Conservation (phyloP, 2,888 invertebrate genomes). For the Biston betularia region DNA sequence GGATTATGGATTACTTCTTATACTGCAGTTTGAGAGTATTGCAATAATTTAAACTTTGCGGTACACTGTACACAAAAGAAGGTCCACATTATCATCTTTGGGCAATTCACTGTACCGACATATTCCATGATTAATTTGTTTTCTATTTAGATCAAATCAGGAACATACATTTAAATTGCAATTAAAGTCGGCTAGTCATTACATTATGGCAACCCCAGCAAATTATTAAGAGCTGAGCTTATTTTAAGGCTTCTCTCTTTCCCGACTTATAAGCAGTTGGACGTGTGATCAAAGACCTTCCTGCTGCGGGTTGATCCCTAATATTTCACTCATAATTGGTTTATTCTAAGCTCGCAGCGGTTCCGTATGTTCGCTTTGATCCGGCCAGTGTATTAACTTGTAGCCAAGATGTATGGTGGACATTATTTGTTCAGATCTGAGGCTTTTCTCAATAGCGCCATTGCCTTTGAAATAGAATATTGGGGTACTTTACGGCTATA, state of each 20-base stretch:
- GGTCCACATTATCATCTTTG: no score
- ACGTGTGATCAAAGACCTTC: constrained; percentile 80
- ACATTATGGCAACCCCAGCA: constrained; percentile 17
- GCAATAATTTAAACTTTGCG: no score
- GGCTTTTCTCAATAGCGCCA: constrained; percentile 73
- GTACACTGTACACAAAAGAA: no score
- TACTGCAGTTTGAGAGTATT: no score
- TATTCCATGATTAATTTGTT: no score
- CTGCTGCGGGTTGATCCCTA: constrained; percentile 80
- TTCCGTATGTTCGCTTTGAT: constrained; percentile 84
- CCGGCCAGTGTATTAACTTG: constrained; percentile 82
- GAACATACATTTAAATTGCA: no score
- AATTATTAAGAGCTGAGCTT: constrained; percentile 79
- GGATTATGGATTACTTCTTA: no score
- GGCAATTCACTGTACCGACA: no score
- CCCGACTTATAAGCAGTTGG: constrained; percentile 25
- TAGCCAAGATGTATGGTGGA: constrained; percentile 77
- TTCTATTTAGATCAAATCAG: no score
- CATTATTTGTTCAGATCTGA: constrained; percentile 79
- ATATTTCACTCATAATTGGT: constrained; percentile 87
- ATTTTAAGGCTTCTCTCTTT: constrained; percentile 75
- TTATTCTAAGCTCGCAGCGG: constrained; percentile 83
- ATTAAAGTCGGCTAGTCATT: neutral
- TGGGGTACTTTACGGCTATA: constrained; percentile 36
- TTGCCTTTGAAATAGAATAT: constrained; percentile 57